phyloP scores from a whole-genome alignment of 1,140 invertebrate species.

The Drosophila bocqueti region DNA sequence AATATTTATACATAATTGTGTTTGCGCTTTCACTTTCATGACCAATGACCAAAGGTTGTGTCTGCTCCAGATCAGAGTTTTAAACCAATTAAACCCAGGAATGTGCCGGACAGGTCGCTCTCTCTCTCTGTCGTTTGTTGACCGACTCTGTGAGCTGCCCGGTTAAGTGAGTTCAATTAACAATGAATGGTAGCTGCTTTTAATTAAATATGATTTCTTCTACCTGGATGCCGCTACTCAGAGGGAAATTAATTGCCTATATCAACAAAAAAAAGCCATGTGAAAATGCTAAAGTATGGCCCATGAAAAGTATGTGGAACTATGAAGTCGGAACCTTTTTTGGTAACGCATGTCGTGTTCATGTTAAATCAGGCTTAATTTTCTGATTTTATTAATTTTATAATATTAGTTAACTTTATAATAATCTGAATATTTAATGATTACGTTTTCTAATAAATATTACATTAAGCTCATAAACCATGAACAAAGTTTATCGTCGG shows the following conservation, averaged over 20 bases:
- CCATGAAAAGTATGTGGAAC: background rate
- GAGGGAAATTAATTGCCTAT: slow-evolving; percentile 10
- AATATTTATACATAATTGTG: slow-evolving; percentile 80
- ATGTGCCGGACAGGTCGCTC: slow-evolving; percentile 13
- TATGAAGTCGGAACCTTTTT: background rate
- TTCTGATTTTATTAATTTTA: background rate
- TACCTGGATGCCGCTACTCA: slow-evolving; percentile 18
- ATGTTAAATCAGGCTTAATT: background rate
- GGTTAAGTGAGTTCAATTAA: slow-evolving; percentile 30
- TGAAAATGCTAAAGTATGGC: background rate
- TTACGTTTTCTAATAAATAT: background rate
- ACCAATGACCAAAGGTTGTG: slow-evolving; percentile 22
- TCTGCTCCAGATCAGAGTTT: slow-evolving; percentile 36
- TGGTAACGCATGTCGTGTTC: background rate
- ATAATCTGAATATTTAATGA: background rate
- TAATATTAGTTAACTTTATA: background rate
- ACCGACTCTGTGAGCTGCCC: slow-evolving; percentile 9
- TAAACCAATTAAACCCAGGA: slow-evolving; percentile 61
- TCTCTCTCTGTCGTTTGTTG: slow-evolving; percentile 1
- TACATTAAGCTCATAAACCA: background rate
- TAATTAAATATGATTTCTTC: slow-evolving; percentile 40
- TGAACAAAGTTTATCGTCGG: too few relatives aligned
- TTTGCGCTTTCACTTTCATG: slow-evolving; percentile 61
- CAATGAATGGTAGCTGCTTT: slow-evolving; percentile 14
- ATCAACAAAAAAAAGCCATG: too few relatives aligned